Base-by-base conservation (phyloP, 2,888 invertebrate genomes). In the Stenodera caucasica region DNA sequence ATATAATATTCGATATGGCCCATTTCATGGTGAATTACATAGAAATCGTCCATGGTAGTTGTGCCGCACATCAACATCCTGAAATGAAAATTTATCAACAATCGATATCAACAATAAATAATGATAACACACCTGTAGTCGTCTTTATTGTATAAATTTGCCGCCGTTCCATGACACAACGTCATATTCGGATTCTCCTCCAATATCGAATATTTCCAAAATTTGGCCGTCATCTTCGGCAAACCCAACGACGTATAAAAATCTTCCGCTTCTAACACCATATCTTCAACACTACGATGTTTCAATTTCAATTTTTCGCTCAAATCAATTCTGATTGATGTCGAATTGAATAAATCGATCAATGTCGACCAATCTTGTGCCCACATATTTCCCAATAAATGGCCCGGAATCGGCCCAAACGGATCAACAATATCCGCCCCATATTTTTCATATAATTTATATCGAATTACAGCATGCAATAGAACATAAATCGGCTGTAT, bases 41-140 rank as follows among this genome's bases (percentile, higher is more conserved):
- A 81, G 37, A 93, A 81, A 76, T 92, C 90, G 14, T 90, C 88
- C 86, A 90, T 88, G 4, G 88, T 88, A 5, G n/a, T n/a, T n/a
- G n/a, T n/a, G n/a, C n/a, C n/a, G n/a, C n/a, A 91, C 86, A 73
- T 88, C 88, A 0, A 75, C 93, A 94, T 76, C 91, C 91, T 70
- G 92, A 93, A 63, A 93, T 91, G 92, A n/a, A n/a, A n/a, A n/a
- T n/a, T n/a, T n/a, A n/a, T n/a, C 94, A 87, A 77, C 89, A 94
- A 77, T 96, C 94, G 15, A 90, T 84, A 71, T 87, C 84, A 73
- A 74, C 90, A 91, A 80, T 94, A 92, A 78, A n/a, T n/a, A n/a
- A n/a, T n/a, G n/a, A n/a, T n/a, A n/a, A n/a, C n/a, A n/a, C n/a
- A n/a, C n/a, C n/a, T n/a, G n/a, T n/a, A n/a, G n/a, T n/a, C n/a